Evolutionary conservation across 2,113 vertebrate genomes (phyloP).

Genomic region (Micronycteris hirsuta): DNA sequence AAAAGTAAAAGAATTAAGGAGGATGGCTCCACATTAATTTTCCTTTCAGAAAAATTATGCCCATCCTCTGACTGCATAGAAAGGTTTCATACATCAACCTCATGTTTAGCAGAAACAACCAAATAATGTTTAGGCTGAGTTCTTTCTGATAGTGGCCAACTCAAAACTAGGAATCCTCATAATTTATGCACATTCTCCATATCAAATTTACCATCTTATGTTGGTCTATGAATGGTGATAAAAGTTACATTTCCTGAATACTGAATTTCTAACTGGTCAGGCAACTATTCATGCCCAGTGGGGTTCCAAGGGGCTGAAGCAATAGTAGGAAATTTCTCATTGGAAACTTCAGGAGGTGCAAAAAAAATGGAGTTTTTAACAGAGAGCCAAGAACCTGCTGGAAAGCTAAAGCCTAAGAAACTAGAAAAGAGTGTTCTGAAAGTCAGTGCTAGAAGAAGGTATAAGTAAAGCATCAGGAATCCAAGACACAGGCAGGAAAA

Average conservation of each 20-base stretch:
- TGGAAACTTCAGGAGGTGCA: slow-evolving; percentile 10
- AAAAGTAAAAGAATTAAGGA: slow-evolving; percentile 36
- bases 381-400: background rate
- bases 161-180: slow-evolving; percentile 9
- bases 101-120: background rate
- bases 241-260: background rate
- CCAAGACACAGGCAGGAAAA: background rate
- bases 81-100: slow-evolving; percentile 1
- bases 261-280: background rate
- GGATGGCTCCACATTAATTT: background rate
- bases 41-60: slow-evolving; percentile 15
- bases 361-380: slow-evolving; percentile 24
- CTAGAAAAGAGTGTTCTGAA: background rate
- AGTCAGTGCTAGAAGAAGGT: background rate
- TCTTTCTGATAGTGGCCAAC: slow-evolving; percentile 1
- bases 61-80: background rate
- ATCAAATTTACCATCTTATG: slow-evolving; percentile 18
- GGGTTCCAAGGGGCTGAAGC: background rate
- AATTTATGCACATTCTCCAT: background rate
- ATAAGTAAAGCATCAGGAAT: background rate
- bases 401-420: background rate
- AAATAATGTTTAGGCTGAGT: slow-evolving; percentile 12
- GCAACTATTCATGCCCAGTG: background rate
- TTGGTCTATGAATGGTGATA: background rate
- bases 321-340: background rate